phyloP scores from a whole-genome alignment of 2,888 invertebrate species.

The Pristionchus arcanus region DNA sequence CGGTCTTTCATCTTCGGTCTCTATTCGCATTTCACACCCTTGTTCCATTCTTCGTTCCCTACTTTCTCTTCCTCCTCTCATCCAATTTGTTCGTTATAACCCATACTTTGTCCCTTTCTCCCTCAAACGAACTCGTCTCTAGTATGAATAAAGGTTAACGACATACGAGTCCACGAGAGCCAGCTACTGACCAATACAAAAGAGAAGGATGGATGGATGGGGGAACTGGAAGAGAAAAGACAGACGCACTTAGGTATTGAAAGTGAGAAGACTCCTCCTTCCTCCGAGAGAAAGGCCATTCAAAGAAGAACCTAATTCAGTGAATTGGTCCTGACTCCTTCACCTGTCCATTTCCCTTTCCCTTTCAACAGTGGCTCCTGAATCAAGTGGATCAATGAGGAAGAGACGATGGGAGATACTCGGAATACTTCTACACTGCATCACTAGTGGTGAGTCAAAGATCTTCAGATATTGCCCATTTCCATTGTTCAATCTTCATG shows the following conservation, averaged over 20 bases:
- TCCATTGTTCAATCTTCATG: background rate
- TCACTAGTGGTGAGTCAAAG: conserved; percentile 9
- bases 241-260: conserved; percentile 46
- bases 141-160: conserved; percentile 55
- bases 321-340: background rate
- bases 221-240: conserved; percentile 16
- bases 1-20: conserved; percentile 52
- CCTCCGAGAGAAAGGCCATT: conserved; percentile 21
- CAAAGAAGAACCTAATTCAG: conserved; percentile 51
- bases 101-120: conserved; percentile 28
- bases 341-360: conserved; percentile 24
- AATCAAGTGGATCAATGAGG: conserved; percentile 49
- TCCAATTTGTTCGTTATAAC: conserved; percentile 23
- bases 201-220: background rate
- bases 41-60: conserved; percentile 10
- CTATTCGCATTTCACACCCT: conserved; percentile 6
- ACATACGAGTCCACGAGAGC: conserved; percentile 44
- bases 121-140: conserved; percentile 23
- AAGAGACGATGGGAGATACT: conserved; percentile 28
- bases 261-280: conserved; percentile 51
- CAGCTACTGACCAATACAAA: conserved; percentile 16
- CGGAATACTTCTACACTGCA: background rate
- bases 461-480: background rate
- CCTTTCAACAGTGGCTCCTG: conserved; percentile 49
- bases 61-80: background rate